Evolutionary conservation across 2,113 vertebrate genomes (phyloP).

Genomic region (Furnarius figulus): DNA sequence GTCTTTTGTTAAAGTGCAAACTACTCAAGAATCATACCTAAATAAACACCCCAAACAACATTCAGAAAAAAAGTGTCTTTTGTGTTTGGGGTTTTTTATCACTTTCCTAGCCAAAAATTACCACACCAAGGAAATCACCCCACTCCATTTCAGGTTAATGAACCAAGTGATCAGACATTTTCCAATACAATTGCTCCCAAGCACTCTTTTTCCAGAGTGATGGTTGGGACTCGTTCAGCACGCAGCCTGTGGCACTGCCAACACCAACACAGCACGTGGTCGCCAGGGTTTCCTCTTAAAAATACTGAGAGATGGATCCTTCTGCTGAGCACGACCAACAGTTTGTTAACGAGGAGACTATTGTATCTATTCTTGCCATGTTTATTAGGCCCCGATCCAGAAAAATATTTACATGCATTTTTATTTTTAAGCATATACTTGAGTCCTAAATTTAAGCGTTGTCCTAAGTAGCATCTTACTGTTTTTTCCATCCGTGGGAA

Average conservation of each 20-base stretch:
- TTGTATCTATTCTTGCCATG: background rate
- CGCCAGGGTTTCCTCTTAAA: background rate
- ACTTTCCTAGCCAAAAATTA: background rate
- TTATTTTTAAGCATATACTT: constrained; percentile 34
- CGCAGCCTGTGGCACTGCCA: background rate
- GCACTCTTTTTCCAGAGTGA: background rate
- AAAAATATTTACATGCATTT: constrained; percentile 57
- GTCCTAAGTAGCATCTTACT: constrained; percentile 28
- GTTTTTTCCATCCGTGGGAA: background rate
- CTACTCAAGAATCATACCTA: background rate
- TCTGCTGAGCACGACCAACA: background rate
- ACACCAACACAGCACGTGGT: background rate
- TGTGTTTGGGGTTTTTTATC: background rate
- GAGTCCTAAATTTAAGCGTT: constrained; percentile 45
- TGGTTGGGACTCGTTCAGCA: background rate
- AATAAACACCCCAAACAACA: background rate
- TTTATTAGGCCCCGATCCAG: constrained; percentile 18
- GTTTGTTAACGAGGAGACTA: background rate
- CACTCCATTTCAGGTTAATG: background rate
- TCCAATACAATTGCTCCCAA: background rate
- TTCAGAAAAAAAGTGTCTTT: background rate
- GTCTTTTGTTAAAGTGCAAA: constrained; percentile 1
- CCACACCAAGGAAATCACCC: background rate
- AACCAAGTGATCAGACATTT: background rate
- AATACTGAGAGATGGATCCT: background rate